Evolutionary conservation across 2,113 vertebrate genomes (phyloP).

Genomic region (Chrysemys picta): DNA sequence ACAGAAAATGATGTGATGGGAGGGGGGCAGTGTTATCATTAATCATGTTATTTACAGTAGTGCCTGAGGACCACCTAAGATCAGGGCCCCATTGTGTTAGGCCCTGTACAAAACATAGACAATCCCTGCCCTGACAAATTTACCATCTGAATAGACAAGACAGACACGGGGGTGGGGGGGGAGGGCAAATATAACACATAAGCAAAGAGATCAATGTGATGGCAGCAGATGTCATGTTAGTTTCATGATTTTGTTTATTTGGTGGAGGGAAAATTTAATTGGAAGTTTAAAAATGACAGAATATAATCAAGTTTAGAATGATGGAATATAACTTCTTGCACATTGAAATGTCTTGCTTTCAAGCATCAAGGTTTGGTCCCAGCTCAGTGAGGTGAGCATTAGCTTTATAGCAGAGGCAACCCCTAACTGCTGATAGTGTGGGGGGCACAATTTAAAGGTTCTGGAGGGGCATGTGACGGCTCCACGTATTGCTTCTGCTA

Average conservation of each 20-base stretch:
- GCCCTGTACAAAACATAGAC: neutral
- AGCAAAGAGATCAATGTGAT: conserved; percentile 33
- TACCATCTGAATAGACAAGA: neutral
- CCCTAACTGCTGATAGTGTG: too few species aligned
- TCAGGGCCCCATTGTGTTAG: neutral
- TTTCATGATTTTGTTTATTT: too few species aligned
- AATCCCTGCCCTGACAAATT: neutral
- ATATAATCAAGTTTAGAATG: neutral
- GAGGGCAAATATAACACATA: neutral
- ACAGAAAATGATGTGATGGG: neutral
- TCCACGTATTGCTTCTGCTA: too few species aligned
- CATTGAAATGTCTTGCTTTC: conserved; percentile 14
- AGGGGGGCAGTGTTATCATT: conserved; percentile 12
- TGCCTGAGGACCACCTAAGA: conserved; percentile 35
- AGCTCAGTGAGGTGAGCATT: conserved; percentile 14
- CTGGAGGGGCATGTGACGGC: too few species aligned
- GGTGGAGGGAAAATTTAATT: too few species aligned
- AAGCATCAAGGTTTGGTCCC: conserved; percentile 25
- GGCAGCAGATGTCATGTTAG: conserved; percentile 3
- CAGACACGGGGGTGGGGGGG: conserved; percentile 27
- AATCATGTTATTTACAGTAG: neutral
- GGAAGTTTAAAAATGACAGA: neutral
- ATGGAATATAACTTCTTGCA: neutral
- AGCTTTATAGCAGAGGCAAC: neutral
- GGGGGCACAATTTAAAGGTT: too few species aligned